phyloP scores from a whole-genome alignment of 2,888 invertebrate genomes.

The Zelleria hepariella region DNA sequence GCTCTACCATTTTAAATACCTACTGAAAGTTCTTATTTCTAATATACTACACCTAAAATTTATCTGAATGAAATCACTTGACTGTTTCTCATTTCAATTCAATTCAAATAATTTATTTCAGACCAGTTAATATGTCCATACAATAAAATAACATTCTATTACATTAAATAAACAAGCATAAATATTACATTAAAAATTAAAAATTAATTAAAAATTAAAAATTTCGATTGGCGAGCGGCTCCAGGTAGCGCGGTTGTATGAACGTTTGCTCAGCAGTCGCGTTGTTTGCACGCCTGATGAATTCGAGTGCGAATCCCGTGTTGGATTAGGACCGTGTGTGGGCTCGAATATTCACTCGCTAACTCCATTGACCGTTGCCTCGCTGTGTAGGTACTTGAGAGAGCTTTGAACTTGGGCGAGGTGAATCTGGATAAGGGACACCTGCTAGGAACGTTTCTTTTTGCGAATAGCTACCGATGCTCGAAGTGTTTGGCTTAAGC shows the following conservation, averaged over 20 bases:
- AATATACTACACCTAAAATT: background rate
- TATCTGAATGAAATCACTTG: background rate
- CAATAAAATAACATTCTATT: too few species aligned
- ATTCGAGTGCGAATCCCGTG: slow-evolving; percentile 48
- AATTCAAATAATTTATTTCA: too few species aligned
- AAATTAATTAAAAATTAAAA: too few species aligned
- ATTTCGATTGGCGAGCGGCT: background rate
- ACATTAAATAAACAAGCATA: too few species aligned
- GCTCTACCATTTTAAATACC: too few species aligned
- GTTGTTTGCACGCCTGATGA: slow-evolving; percentile 57
- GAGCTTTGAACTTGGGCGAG: background rate
- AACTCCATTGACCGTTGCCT: background rate
- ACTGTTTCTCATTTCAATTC: background rate
- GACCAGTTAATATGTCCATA: too few species aligned
- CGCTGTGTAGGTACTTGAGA: background rate
- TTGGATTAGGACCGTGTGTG: slow-evolving; percentile 48
- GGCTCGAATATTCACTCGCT: background rate
- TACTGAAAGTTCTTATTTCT: background rate
- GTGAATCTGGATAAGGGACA: too few species aligned
- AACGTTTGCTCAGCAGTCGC: slow-evolving; percentile 42
- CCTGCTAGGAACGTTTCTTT: too few species aligned
- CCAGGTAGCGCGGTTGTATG: background rate
- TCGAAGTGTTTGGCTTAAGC: too few species aligned
- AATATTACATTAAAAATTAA: too few species aligned
- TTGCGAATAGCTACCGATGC: too few species aligned